These are phyloP conservation scores for Tryphoninae sp. DNA, from an alignment of 2,888 invertebrate genomes.

Conservation along the genomic window DNA sequence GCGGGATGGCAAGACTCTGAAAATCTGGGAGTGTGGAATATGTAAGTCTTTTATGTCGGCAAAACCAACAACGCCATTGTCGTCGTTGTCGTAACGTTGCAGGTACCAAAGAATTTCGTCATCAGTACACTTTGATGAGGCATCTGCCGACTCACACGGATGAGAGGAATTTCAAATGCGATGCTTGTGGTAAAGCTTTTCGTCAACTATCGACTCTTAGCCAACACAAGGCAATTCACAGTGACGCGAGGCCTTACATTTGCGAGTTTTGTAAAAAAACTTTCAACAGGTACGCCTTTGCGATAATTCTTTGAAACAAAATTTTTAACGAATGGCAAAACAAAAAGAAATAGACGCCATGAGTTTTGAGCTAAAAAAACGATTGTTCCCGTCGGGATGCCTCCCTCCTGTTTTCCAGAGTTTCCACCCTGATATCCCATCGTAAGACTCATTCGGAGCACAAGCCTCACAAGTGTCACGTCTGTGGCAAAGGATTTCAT, in stretches of 20 bases:
- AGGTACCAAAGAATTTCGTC: constrained; percentile 89
- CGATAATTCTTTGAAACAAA: background rate
- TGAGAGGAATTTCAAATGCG: constrained; percentile 89
- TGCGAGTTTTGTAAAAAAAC: constrained; percentile 90
- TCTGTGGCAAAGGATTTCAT: constrained; percentile 90
- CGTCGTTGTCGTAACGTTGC: background rate
- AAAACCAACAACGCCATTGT: too few species aligned
- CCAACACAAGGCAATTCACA: constrained; percentile 90
- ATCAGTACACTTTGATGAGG: constrained; percentile 89
- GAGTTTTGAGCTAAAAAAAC: constrained; percentile 30
- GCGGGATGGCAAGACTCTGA: constrained; percentile 86
- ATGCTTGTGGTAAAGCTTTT: constrained; percentile 88
- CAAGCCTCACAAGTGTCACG: constrained; percentile 88
- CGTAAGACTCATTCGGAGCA: constrained; percentile 89
- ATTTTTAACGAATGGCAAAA: constrained; percentile 12
- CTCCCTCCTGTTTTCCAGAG: constrained; percentile 79
- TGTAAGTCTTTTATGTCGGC: constrained; percentile 83
- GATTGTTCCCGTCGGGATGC: constrained; percentile 15
- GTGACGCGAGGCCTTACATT: constrained; percentile 88
- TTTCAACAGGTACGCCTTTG: constrained; percentile 84
- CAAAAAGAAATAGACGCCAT: constrained; percentile 7
- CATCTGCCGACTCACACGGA: constrained; percentile 90
- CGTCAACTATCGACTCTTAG: constrained; percentile 89
- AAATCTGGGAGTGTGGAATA: constrained; percentile 89
- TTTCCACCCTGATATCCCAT: constrained; percentile 91